These are phyloP conservation scores for Rostratula benghalensis DNA, from an alignment of 2,113 vertebrate species.

Conservation along the genomic window DNA sequence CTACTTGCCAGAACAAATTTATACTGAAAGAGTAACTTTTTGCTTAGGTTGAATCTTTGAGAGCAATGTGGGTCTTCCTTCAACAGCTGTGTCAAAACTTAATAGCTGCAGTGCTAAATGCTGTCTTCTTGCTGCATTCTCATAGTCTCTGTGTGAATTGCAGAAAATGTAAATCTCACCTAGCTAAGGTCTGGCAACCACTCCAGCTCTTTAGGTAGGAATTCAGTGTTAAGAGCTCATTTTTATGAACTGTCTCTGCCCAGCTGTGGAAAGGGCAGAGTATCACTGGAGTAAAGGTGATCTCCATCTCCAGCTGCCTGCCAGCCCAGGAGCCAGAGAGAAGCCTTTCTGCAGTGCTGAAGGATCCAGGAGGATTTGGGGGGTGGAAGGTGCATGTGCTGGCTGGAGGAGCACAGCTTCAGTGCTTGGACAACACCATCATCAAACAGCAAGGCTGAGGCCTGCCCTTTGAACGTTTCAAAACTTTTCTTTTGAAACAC, in stretches of 20 bases:
- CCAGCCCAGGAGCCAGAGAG: neutral
- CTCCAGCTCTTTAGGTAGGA: neutral
- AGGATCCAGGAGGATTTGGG: neutral
- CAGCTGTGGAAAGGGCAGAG: neutral
- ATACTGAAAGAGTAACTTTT: neutral
- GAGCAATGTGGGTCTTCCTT: neutral
- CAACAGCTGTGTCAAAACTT: neutral
- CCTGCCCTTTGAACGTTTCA: no score
- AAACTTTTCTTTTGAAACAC: neutral
- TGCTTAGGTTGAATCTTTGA: neutral
- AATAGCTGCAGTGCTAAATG: neutral
- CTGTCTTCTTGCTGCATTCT: neutral
- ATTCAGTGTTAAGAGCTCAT: neutral
- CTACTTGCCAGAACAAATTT: neutral
- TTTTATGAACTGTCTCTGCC: neutral
- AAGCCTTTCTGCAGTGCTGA: neutral
- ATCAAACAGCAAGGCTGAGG: fast-evolving
- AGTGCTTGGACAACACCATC: neutral
- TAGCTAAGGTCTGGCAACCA: neutral
- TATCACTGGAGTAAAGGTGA: fast-evolving
- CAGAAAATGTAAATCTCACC: neutral
- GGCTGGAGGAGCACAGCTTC: neutral
- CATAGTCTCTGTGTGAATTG: neutral
- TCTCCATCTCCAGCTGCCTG: neutral
- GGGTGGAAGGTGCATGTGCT: neutral